phyloP scores from a whole-genome alignment of 2,888 invertebrate genomes.

The Erebia epiphron region DNA sequence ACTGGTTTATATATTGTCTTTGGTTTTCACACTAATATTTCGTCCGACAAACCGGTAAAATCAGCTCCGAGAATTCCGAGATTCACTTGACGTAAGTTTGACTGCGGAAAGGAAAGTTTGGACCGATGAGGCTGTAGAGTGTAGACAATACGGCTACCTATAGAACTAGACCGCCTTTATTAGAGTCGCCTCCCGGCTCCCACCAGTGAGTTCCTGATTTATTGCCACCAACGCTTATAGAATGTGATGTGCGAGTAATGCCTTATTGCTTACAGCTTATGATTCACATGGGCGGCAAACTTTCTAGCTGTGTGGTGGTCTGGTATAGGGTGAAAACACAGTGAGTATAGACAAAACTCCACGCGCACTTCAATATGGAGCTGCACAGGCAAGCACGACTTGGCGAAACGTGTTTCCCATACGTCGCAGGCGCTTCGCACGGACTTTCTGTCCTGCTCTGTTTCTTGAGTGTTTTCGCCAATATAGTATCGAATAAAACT shows the following conservation, averaged over 20 bases:
- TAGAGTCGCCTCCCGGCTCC: constrained; percentile 46
- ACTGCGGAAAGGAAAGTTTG: constrained; percentile 78
- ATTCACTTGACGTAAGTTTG: constrained; percentile 77
- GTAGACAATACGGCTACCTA: constrained; percentile 70
- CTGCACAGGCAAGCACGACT: too few relatives aligned
- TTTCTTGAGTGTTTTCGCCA: too few relatives aligned
- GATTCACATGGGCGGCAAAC: neutral
- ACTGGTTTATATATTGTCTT: too few relatives aligned
- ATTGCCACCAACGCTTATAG: constrained; percentile 46
- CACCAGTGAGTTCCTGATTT: constrained; percentile 59
- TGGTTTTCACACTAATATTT: constrained; percentile 48
- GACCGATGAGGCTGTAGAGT: constrained; percentile 71
- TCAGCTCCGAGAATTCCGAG: constrained; percentile 45
- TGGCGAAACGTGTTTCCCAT: too few relatives aligned
- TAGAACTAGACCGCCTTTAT: constrained; percentile 61
- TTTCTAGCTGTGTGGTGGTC: neutral
- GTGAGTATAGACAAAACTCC: too few relatives aligned
- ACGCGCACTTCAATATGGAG: too few relatives aligned
- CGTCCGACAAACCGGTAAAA: constrained; percentile 9
- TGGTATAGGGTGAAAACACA: too few relatives aligned
- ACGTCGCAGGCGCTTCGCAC: too few relatives aligned
- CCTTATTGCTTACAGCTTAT: constrained; percentile 25
- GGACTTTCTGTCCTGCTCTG: too few relatives aligned
- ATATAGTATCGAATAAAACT: too few relatives aligned
- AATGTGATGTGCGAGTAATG: constrained; percentile 32